These are phyloP conservation scores for Cerastis rubricosa DNA, from an alignment of 2,888 invertebrate genomes.

Conservation along the genomic window DNA sequence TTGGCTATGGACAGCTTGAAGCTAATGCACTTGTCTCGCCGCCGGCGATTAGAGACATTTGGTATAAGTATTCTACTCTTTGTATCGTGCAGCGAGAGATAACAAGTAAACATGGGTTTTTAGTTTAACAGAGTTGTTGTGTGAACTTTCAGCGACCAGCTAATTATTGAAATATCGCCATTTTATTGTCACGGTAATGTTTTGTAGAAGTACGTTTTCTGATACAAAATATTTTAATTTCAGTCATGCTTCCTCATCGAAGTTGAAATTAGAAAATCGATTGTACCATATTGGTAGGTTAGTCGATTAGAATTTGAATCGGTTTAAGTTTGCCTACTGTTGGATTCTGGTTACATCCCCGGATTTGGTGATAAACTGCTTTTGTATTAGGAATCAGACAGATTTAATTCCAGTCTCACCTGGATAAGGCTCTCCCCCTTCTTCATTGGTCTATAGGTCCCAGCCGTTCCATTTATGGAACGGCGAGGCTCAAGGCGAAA, in stretches of 20 bases:
- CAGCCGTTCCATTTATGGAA: too few species aligned
- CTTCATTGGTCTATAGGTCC: too few species aligned
- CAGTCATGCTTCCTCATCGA: background rate
- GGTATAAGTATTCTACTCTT: too few species aligned
- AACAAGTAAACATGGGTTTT: too few species aligned
- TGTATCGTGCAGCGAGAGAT: too few species aligned
- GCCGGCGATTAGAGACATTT: too few species aligned
- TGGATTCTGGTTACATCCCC: background rate
- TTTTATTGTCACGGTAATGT: background rate
- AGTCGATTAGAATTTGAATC: background rate
- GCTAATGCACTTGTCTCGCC: too few species aligned
- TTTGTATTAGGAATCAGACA: background rate
- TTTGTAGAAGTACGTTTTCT: background rate
- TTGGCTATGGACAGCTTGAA: too few species aligned
- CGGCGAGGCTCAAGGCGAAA: too few species aligned
- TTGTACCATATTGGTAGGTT: background rate
- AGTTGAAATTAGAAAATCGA: background rate
- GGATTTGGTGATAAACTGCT: background rate
- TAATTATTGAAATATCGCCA: background rate
- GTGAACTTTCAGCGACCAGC: background rate
- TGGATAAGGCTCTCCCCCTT: background rate
- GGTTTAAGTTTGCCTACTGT: background rate
- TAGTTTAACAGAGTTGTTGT: too few species aligned
- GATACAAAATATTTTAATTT: too few species aligned
- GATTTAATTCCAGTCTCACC: background rate